Evolutionary conservation across 2,888 invertebrate genomes (phyloP).

Genomic region (Strigamia crassipes): DNA sequence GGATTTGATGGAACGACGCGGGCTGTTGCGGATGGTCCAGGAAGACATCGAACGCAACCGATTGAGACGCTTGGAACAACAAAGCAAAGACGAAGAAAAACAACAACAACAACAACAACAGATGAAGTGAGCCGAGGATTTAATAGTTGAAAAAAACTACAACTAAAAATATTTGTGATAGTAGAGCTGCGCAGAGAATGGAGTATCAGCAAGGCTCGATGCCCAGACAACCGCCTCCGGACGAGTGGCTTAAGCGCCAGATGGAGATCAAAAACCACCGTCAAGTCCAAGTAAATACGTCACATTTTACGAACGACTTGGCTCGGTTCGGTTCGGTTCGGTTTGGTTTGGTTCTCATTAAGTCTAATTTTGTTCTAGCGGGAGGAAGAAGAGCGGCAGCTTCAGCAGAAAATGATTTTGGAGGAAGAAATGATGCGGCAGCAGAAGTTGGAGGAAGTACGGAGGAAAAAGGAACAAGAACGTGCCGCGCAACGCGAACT

Average conservation of each 20-base stretch:
- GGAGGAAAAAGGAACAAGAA: conserved; percentile 63
- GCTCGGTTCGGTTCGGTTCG: too few species aligned
- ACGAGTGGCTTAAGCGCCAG: conserved; percentile 50
- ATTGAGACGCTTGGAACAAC: conserved; percentile 55
- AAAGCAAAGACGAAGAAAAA: conserved; percentile 50
- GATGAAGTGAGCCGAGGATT: not conserved
- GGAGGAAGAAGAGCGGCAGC: conserved; percentile 53
- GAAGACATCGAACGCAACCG: conserved; percentile 60
- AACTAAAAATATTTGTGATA: too few species aligned
- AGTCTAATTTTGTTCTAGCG: too few species aligned
- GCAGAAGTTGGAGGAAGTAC: conserved; percentile 65
- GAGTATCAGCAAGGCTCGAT: not conserved
- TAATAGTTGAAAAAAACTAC: too few species aligned
- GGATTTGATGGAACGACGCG: conserved; percentile 57
- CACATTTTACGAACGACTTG: too few species aligned
- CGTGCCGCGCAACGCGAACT: conserved; percentile 56
- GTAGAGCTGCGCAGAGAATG: not conserved
- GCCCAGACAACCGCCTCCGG: conserved; percentile 19
- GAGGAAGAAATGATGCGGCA: conserved; percentile 57
- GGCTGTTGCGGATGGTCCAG: conserved; percentile 59
- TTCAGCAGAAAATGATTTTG: conserved; percentile 53
- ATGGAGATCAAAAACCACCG: conserved; percentile 50
- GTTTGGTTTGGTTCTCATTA: too few species aligned
- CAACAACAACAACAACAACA: conserved; percentile 49
- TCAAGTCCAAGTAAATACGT: conserved; percentile 41